A percentile compares a stretch with the other conserved stretches of the same genome.
phyloP scores from a whole-genome alignment of 1,140 invertebrate species.

The Drosophila grimshawi region DNA sequence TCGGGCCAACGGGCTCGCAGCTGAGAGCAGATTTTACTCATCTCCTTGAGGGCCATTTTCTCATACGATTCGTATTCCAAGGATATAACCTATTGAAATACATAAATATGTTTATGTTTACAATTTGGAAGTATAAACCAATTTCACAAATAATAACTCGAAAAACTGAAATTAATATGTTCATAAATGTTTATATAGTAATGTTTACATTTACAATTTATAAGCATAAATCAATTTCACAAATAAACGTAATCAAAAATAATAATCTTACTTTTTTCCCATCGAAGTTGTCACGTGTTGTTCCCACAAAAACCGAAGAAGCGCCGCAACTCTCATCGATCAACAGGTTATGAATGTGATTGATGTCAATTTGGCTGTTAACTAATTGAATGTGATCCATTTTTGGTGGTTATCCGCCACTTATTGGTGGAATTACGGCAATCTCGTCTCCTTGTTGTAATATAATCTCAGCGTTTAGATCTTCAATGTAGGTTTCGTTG shows the following conservation, averaged over 20 bases:
- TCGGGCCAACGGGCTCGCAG: constrained; percentile 89
- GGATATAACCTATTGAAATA: constrained; percentile 87
- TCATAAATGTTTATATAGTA: too few species aligned
- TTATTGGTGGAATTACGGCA: constrained; percentile 94
- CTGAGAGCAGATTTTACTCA: constrained; percentile 91
- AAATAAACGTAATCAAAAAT: constrained; percentile 26
- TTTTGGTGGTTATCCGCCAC: constrained; percentile 88
- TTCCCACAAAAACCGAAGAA: constrained; percentile 95
- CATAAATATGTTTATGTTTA: constrained; percentile 5
- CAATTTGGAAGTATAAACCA: background rate
- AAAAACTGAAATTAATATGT: too few species aligned
- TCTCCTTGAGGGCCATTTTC: constrained; percentile 94
- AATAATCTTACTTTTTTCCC: constrained; percentile 88
- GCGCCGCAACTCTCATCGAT: constrained; percentile 92
- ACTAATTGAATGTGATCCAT: constrained; percentile 90
- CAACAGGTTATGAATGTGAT: constrained; percentile 88
- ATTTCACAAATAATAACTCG: background rate
- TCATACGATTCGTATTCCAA: constrained; percentile 98
- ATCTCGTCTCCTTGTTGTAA: constrained; percentile 90
- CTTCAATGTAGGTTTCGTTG: constrained; percentile 90
- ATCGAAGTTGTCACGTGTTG: constrained; percentile 95
- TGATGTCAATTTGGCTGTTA: constrained; percentile 88
- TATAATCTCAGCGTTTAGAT: constrained; percentile 85
- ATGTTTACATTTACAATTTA: background rate
- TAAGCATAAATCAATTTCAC: background rate